A percentile compares a stretch with the other conserved stretches of the same genome.
Conservation (phyloP, 2,113 vertebrate genomes). For the Salvator merianae region DNA sequence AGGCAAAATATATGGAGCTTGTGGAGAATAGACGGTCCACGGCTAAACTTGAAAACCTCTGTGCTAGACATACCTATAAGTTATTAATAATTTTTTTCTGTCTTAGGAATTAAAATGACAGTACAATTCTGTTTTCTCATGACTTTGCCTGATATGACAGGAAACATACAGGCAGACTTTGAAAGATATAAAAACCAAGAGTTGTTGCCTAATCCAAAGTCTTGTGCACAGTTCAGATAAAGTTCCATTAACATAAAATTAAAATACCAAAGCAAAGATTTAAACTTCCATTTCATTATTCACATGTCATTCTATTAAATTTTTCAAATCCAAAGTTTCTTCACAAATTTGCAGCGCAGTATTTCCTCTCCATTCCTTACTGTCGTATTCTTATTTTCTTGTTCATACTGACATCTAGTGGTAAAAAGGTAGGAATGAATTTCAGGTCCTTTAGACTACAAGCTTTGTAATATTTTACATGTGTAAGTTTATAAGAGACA, state of each 20-base stretch:
- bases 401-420: slow-evolving; percentile 58
- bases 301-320: too few species aligned
- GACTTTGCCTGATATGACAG: neutral
- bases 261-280: too few species aligned
- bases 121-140: neutral
- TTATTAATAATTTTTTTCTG: neutral
- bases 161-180: neutral
- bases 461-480: too few species aligned
- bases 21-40: too few species aligned
- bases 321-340: neutral
- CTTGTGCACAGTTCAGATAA: too few species aligned
- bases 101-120: neutral
- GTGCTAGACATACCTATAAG: neutral
- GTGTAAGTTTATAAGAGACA: too few species aligned
- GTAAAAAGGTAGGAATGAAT: neutral
- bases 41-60: neutral
- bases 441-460: neutral
- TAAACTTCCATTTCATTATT: neutral
- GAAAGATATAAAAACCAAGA: neutral
- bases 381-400: neutral
- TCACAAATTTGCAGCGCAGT: neutral
- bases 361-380: too few species aligned
- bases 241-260: too few species aligned
- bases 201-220: too few species aligned
- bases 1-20: too few species aligned